A percentile compares a stretch with the other conserved stretches of the same genome.
Conservation (phyloP, 2,888 invertebrate genomes). For the Ophion costatus region DNA sequence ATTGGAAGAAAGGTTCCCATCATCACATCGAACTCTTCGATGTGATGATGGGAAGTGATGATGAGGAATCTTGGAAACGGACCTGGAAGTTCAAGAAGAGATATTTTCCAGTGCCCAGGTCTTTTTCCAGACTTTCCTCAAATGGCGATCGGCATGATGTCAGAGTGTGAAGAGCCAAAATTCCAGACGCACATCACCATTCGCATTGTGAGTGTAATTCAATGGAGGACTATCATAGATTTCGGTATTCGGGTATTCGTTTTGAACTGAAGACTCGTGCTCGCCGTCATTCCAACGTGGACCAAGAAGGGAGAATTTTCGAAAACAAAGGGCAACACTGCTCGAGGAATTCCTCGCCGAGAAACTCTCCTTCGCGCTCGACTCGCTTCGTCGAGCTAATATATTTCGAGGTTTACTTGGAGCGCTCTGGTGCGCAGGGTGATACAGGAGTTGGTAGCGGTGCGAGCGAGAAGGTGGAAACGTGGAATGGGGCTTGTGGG, state of each 20-base stretch:
- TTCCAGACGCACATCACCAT: conserved; percentile 44
- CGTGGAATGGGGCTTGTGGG: neutral
- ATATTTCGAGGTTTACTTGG: conserved; percentile 60
- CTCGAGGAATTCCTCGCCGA: conserved; percentile 39
- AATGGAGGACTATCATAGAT: conserved; percentile 41
- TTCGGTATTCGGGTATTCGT: conserved; percentile 31
- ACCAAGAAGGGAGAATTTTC: conserved; percentile 53
- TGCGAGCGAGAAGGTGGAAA: conserved; percentile 10
- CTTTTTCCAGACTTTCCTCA: too few species aligned
- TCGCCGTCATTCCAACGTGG: conserved; percentile 20
- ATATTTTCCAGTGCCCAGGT: too few species aligned
- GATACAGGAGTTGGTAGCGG: conserved; percentile 18
- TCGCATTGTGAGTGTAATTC: conserved; percentile 64
- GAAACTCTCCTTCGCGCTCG: conserved; percentile 49
- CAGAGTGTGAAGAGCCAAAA: conserved; percentile 35
- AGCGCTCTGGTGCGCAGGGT: conserved; percentile 19
- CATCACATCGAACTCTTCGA: neutral
- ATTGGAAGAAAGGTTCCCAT: too few species aligned
- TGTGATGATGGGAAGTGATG: conserved; percentile 25
- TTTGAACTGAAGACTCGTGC: conserved; percentile 1
- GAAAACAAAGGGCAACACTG: conserved; percentile 59
- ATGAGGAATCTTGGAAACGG: conserved; percentile 1
- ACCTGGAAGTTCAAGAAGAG: neutral
- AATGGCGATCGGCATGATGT: neutral
- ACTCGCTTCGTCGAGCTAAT: conserved; percentile 39